Evolutionary conservation across 2,888 invertebrate genomes (phyloP), one percentile per base, ranked within the genome.

Genomic region (Drosophila subquinaria): DNA sequence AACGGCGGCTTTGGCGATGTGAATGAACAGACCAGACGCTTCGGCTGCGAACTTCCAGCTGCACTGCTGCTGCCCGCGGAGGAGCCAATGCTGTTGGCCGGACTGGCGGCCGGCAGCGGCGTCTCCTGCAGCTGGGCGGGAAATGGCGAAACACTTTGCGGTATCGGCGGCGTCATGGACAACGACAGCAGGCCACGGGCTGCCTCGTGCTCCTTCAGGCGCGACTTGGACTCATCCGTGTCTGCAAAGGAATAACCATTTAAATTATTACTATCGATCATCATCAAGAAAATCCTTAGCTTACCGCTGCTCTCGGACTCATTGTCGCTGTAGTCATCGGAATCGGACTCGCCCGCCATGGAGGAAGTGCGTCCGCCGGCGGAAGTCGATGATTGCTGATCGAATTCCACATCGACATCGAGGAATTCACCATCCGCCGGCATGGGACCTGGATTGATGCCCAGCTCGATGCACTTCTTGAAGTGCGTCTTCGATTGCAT

Each of bases 401-500:
- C 93, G 51, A 90, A 91, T 36, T 93, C 93, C 47, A 90, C 92
- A 72, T 94, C 95, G 11, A 94, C 94, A 66, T 94, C 94, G 9
- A 95, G 94, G 62, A 93, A 94, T 27, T 95, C 95, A 0, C 92
- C 94, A 33, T 95, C 95, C 80, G 96, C 96, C 0, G 94, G 93
- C 45, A 94, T 95, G 0, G 95, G 95, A 0, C 95, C 95, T 0
- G 97, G 97, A 89, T 95, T 95, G 76, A 97, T 96, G 73, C 96
- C 97, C 81, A 96, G 94, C 89, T 97, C 97, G 30, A 96, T 94
- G 93, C 98, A 98, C 91, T 97, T 97, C 93, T 98, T 98, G 90
- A 97, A 97, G 93, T 99, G 99, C 1, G 98, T 96, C 93, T 99
- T 99, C 65, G 99, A 98, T 92, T 98, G 98, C 97, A 99, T 98